Percentiles rank a stretch among this genome's conserved stretches.
Evolutionary conservation across 2,888 invertebrate species (phyloP).

Genomic region (Drosophila pullipes): DNA sequence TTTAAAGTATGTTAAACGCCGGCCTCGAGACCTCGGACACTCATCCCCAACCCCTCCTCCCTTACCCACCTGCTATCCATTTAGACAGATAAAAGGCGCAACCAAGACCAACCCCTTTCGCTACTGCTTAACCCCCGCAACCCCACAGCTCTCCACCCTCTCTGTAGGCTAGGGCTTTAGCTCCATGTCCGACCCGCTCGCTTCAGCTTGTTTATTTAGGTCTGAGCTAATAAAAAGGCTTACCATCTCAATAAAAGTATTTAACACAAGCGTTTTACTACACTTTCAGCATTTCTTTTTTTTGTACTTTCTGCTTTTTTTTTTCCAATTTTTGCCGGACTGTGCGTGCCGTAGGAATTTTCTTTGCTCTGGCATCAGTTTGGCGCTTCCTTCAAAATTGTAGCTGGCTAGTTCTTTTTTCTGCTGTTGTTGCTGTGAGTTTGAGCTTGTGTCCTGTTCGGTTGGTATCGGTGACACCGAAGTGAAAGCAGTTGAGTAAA

Average conservation of each 20-base stretch:
- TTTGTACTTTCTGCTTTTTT: slow-evolving; percentile 15
- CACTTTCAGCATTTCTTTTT: slow-evolving; percentile 73
- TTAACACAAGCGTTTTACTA: slow-evolving; percentile 85
- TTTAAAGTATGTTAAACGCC: slow-evolving; percentile 77
- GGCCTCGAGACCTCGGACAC: slow-evolving; percentile 32
- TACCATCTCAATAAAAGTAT: slow-evolving; percentile 85
- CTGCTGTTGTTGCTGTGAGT: slow-evolving; percentile 30
- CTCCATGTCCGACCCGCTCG: slow-evolving; percentile 50
- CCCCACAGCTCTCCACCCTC: background rate
- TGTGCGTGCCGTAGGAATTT: slow-evolving; percentile 52
- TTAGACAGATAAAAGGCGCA: slow-evolving; percentile 67
- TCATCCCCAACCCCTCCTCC: slow-evolving; percentile 8
- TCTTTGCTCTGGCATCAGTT: slow-evolving; percentile 61
- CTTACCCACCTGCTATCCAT: slow-evolving; percentile 43
- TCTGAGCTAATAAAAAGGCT: slow-evolving; percentile 84
- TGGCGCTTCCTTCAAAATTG: slow-evolving; percentile 19
- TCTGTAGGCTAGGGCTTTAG: slow-evolving; percentile 25
- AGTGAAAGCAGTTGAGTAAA: slow-evolving; percentile 70
- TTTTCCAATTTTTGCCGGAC: slow-evolving; percentile 15
- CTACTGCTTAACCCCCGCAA: slow-evolving; percentile 1
- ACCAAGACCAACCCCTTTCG: slow-evolving; percentile 29
- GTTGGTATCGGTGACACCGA: slow-evolving; percentile 63
- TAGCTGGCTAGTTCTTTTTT: slow-evolving; percentile 35
- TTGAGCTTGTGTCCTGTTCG: slow-evolving; percentile 26
- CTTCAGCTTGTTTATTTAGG: slow-evolving; percentile 76